Evolutionary conservation across 2,113 vertebrate species (phyloP).

Genomic region (Chrysochloris asiatica): DNA sequence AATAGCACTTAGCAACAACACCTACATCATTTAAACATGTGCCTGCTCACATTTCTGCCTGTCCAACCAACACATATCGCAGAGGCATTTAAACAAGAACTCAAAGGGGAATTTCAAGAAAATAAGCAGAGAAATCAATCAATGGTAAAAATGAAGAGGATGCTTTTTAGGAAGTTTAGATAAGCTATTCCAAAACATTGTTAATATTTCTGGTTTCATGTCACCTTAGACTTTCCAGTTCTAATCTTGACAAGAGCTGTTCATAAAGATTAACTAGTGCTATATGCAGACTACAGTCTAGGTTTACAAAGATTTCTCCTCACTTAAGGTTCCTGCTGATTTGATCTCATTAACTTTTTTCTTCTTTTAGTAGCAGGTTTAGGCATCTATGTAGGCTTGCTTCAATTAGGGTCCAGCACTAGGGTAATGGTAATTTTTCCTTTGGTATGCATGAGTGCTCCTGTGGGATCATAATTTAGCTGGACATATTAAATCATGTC

Average conservation of each 20-base stretch:
- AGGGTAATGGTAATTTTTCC: neutral
- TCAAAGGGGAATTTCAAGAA: accelerated
- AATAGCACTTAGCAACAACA: too few relatives aligned
- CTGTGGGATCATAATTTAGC: slow-evolving; percentile 55
- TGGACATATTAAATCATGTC: slow-evolving; percentile 71
- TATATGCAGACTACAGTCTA: too few relatives aligned
- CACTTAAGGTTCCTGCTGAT: neutral
- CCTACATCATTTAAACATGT: accelerated
- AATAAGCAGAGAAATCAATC: neutral
- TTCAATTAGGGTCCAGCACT: neutral
- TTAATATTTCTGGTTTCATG: neutral
- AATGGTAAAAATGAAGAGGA: accelerated
- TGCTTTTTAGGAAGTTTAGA: accelerated
- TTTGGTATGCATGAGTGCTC: slow-evolving; percentile 21
- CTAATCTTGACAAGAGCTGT: accelerated
- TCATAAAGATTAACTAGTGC: neutral
- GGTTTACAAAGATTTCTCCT: neutral
- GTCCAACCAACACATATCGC: accelerated
- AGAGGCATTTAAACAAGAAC: neutral
- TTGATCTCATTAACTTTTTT: neutral
- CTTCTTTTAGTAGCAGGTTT: too few relatives aligned
- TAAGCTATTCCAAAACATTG: too few relatives aligned
- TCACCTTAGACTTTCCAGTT: neutral
- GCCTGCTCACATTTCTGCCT: neutral
- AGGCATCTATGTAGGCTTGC: neutral